phyloP scores from a whole-genome alignment of 2,888 invertebrate species.

The Lamellibrachia satsuma region DNA sequence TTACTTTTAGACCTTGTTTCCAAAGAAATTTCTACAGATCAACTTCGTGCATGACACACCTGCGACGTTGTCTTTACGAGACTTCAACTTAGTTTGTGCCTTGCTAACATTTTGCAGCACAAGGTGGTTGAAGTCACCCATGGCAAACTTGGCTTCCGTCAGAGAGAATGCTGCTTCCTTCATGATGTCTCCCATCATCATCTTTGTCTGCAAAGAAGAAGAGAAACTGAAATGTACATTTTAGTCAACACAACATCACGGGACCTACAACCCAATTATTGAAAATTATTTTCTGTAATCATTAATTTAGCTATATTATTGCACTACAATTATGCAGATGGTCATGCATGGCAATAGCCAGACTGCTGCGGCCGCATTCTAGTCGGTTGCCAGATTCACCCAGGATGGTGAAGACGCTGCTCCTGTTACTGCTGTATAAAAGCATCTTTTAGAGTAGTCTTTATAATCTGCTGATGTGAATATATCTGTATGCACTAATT shows the following conservation, averaged over 20 bases:
- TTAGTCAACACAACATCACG: background rate
- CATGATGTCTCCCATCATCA: constrained; percentile 98
- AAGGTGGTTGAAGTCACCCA: constrained; percentile 97
- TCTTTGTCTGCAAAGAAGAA: constrained; percentile 80
- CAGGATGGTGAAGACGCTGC: too few species aligned
- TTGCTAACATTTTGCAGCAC: constrained; percentile 98
- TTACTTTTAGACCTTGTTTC: background rate
- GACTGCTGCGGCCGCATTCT: too few species aligned
- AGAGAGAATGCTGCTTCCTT: constrained; percentile 98
- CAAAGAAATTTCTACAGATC: background rate
- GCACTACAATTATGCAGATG: too few species aligned
- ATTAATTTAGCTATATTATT: too few species aligned
- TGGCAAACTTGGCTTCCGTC: constrained; percentile 98
- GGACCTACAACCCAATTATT: background rate
- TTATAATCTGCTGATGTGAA: too few species aligned
- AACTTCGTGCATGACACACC: constrained; percentile 69
- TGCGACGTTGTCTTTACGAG: constrained; percentile 98
- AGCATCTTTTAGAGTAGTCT: too few species aligned
- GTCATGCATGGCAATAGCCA: too few species aligned
- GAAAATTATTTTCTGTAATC: background rate
- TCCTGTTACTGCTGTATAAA: too few species aligned
- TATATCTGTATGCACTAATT: too few species aligned
- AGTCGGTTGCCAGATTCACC: too few species aligned
- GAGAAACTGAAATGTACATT: background rate
- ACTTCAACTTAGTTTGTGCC: constrained; percentile 91